A percentile compares a stretch with the other conserved stretches of the same genome.
Conservation (phyloP, 2,113 vertebrate genomes). For the Australoheros scitulus region DNA sequence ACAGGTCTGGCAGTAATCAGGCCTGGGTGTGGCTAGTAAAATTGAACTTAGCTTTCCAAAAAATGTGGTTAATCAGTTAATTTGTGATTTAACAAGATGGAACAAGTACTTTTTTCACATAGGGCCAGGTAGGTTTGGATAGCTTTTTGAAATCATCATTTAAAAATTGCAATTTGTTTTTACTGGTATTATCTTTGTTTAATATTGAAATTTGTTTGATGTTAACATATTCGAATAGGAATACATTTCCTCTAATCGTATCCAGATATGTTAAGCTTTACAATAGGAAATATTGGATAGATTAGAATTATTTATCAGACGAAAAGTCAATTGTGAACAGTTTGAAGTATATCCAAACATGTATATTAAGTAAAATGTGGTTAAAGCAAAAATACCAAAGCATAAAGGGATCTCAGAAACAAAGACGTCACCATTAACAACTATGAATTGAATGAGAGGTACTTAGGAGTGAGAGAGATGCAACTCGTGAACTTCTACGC, state of each 20-base stretch:
- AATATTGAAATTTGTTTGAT: no score
- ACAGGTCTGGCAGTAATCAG: neutral
- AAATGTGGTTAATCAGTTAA: no score
- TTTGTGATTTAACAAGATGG: no score
- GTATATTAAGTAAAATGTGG: neutral
- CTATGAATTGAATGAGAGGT: neutral
- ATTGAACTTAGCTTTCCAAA: neutral
- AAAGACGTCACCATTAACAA: neutral
- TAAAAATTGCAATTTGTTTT: no score
- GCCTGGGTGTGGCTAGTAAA: neutral
- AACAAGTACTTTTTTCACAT: no score
- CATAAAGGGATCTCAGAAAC: neutral
- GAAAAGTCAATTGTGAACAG: neutral
- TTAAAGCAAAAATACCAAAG: neutral
- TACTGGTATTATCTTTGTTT: no score
- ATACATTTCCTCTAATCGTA: neutral
- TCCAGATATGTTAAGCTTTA: neutral
- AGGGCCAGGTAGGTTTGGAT: no score
- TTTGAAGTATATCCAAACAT: neutral
- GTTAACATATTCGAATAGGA: neutral
- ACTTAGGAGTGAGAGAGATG: slow-evolving; percentile 27
- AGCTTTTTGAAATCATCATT: no score
- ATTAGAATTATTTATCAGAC: neutral
- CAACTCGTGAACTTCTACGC: slow-evolving; percentile 35
- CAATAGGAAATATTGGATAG: neutral